These are phyloP conservation scores for Thunnus thynnus DNA, from an alignment of 2,113 vertebrate species.

Conservation along the genomic window DNA sequence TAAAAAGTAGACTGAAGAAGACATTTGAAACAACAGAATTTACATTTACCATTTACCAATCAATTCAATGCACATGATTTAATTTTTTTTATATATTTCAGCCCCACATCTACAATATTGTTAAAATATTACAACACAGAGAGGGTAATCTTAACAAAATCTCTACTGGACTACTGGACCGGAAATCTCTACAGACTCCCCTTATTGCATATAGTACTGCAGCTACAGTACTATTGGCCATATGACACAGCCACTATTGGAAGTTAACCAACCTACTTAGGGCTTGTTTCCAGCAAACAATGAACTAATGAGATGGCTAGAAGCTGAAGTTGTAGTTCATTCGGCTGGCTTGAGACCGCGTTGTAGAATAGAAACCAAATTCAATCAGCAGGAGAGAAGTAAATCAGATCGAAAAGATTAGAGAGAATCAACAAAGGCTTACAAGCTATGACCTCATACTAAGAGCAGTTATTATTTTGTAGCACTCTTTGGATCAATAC, in stretches of 20 bases:
- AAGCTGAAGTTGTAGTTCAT: constrained; percentile 29
- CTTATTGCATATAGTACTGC: not conserved
- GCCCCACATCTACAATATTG: not conserved
- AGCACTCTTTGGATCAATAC: constrained; percentile 5
- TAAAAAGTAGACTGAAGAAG: not conserved
- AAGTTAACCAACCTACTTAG: not conserved
- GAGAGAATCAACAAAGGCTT: constrained; percentile 2
- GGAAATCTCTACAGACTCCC: not conserved
- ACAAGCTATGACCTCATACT: not conserved
- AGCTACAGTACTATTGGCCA: not conserved
- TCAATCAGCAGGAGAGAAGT: constrained; percentile 25
- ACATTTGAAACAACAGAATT: not conserved
- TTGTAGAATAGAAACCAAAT: constrained; percentile 15
- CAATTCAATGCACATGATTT: no score
- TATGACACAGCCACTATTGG: not conserved
- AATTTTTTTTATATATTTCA: no score
- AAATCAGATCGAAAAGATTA: constrained; percentile 20
- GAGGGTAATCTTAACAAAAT: not conserved
- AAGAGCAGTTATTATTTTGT: constrained; percentile 17
- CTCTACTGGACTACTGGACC: not conserved
- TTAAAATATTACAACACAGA: not conserved
- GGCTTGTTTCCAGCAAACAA: constrained; percentile 26
- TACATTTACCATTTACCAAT: no score
- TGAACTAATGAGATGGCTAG: constrained; percentile 36
- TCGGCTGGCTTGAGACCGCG: not conserved